Evolutionary conservation across 2,113 vertebrate genomes (phyloP), one percentile per base, ranked within the genome.

Genomic region (Vidua macroura): DNA sequence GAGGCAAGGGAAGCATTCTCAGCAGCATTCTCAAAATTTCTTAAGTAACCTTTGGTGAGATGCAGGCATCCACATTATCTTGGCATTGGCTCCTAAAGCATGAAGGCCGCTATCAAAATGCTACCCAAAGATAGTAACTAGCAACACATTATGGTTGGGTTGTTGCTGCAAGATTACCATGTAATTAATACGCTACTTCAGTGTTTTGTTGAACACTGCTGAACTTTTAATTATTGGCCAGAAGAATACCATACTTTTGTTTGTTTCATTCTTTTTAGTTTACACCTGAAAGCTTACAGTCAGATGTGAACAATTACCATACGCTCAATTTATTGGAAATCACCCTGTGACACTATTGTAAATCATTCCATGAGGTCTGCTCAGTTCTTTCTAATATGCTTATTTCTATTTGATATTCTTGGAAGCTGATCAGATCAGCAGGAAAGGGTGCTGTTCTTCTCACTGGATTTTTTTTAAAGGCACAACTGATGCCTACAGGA

Each of bases 121-220:
- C 25, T 80, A 70, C 79, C 60, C 56, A 53, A 88, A n/a, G n/a
- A 75, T 84, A 83, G 64, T 43, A 94, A 86, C 77, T 80, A 93
- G 64, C 39, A 77, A 77, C 31, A 66, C 8, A 33, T 81, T 58
- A 80, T 30, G 15, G 88, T 53, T 81, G 44, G 21, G 13, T 27
- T 55, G 53, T 35, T 89, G 37, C 33, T 74, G 66, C 49, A 68
- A 78, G 76, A 93, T 81, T 94, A 64, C 35, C 24, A 86, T 52
- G 19, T 74, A 86, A 93, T 95, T 86, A 94, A 78, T 88, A 88
- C 63, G 79, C 19, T 94, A 88, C 83, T 35, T 35, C 35, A 35
- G 35, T 86, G 19, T 55, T 76, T 49, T 77, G 43, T 43, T 66
- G 59, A 49, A 83, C 0, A 0, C 59, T 55, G 13, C 21, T 88